Evolutionary conservation across 2,888 invertebrate genomes (phyloP).

Genomic region (Tinea semifulvella): DNA sequence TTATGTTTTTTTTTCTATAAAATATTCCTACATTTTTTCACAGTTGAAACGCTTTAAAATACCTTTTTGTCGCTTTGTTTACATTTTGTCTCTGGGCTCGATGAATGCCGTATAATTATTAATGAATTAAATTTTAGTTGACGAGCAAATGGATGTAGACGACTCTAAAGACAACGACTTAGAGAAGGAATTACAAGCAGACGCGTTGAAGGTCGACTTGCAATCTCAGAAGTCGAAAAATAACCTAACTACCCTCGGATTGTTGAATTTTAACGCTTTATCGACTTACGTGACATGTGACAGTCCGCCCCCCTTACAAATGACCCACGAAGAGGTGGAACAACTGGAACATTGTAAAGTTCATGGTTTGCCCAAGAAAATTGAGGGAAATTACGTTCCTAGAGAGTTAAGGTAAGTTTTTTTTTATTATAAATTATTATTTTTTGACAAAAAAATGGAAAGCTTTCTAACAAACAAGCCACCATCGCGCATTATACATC

Average conservation of each 20-base stretch:
- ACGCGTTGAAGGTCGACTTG: conserved; percentile 39
- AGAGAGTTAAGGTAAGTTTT: conserved; percentile 62
- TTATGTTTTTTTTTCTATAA: too few relatives aligned
- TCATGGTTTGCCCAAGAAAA: conserved; percentile 75
- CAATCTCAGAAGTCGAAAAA: conserved; percentile 39
- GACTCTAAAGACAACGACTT: conserved; percentile 40
- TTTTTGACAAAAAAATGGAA: too few relatives aligned
- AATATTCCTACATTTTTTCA: too few relatives aligned
- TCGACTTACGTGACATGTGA: conserved; percentile 79
- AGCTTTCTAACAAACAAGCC: too few relatives aligned
- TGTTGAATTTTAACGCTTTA: conserved; percentile 58
- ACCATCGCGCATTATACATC: too few relatives aligned
- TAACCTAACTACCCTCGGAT: conserved; percentile 41
- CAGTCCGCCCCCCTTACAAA: conserved; percentile 82
- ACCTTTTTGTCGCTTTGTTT: too few relatives aligned
- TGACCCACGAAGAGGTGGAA: conserved; percentile 78
- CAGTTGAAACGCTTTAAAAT: too few relatives aligned
- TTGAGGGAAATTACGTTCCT: conserved; percentile 76
- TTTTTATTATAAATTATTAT: too few relatives aligned
- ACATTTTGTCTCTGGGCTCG: too few relatives aligned
- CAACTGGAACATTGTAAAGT: conserved; percentile 76
- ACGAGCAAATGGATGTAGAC: conserved; percentile 1
- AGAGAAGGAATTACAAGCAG: conserved; percentile 52
- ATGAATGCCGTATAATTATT: background rate
- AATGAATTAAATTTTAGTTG: background rate